phyloP scores from a whole-genome alignment of 1,140 invertebrate species.

The Tetramorium simillimum region DNA sequence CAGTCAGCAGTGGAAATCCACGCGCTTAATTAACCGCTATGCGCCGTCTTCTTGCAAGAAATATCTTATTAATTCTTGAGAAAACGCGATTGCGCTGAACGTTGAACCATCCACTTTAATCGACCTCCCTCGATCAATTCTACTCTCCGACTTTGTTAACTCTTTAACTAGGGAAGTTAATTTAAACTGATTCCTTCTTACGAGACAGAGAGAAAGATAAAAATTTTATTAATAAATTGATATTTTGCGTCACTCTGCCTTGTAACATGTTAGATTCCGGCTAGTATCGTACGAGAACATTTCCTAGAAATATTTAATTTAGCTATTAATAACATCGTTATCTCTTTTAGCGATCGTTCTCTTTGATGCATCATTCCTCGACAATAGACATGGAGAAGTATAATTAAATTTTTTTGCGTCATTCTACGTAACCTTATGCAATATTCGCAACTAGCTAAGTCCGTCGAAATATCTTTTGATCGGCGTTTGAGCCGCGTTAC shows the following conservation, averaged over 20 bases:
- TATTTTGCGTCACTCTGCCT: not conserved
- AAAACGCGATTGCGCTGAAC: not conserved
- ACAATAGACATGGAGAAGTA: not conserved
- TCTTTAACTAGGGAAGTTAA: constrained; percentile 13
- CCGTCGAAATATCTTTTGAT: constrained; percentile 62
- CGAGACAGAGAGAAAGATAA: not conserved
- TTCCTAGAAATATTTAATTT: not conserved
- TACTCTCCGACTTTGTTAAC: not conserved
- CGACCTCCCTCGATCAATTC: not conserved
- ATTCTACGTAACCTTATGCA: constrained; percentile 46
- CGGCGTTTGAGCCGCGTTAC: constrained; percentile 42
- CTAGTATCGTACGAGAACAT: not conserved
- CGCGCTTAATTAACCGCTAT: not conserved
- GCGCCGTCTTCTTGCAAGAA: not conserved
- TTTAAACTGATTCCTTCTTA: not conserved
- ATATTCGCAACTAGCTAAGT: not conserved
- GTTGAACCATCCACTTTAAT: constrained; percentile 22
- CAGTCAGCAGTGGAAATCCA: not conserved
- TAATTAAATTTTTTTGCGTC: not conserved
- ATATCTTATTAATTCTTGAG: not conserved
- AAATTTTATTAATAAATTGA: not conserved
- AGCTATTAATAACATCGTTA: not conserved
- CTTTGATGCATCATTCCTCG: not conserved
- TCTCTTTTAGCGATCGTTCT: not conserved
- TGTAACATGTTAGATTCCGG: not conserved